A percentile compares a stretch with the other conserved stretches of the same genome.
phyloP scores from a whole-genome alignment of 2,797 vertebrate species.

The Aulostomus chinensis region DNA sequence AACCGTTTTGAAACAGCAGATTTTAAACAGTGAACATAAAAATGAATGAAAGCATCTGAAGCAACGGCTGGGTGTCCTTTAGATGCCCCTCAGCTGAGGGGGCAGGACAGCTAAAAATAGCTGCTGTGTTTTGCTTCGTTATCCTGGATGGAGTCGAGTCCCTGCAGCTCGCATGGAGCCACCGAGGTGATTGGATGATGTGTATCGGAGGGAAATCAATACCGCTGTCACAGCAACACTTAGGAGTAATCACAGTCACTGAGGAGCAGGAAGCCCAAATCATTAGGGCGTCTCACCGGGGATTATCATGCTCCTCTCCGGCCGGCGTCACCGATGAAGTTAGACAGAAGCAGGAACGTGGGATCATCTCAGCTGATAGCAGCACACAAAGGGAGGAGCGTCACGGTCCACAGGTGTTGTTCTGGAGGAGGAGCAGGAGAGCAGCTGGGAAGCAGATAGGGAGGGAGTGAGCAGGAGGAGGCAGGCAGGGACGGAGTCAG shows the following conservation, averaged over 20 bases:
- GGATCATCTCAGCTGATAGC: neutral
- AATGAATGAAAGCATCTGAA: neutral
- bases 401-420: neutral
- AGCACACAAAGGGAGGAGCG: slow-evolving; percentile 2
- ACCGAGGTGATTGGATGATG: slow-evolving; percentile 46
- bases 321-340: slow-evolving; percentile 26
- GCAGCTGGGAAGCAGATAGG: no score
- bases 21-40: neutral
- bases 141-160: slow-evolving; percentile 18
- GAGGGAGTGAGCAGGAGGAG: no score
- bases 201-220: slow-evolving; percentile 62
- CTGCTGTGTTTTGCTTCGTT: slow-evolving; percentile 22
- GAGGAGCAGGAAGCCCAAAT: slow-evolving; percentile 28
- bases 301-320: slow-evolving; percentile 15
- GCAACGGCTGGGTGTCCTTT: slow-evolving; percentile 7
- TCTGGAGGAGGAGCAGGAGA: no score
- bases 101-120: slow-evolving; percentile 46
- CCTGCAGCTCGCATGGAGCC: slow-evolving; percentile 15
- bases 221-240: slow-evolving; percentile 54
- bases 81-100: slow-evolving; percentile 7
- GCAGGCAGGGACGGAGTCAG: no score
- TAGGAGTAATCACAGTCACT: slow-evolving; percentile 54
- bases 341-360: no score
- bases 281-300: slow-evolving; percentile 29
- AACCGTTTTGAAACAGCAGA: no score